Percentiles rank a stretch among this genome's conserved stretches.
Conservation (phyloP, 1,140 invertebrate species). For the Drosophila kepulauana region DNA sequence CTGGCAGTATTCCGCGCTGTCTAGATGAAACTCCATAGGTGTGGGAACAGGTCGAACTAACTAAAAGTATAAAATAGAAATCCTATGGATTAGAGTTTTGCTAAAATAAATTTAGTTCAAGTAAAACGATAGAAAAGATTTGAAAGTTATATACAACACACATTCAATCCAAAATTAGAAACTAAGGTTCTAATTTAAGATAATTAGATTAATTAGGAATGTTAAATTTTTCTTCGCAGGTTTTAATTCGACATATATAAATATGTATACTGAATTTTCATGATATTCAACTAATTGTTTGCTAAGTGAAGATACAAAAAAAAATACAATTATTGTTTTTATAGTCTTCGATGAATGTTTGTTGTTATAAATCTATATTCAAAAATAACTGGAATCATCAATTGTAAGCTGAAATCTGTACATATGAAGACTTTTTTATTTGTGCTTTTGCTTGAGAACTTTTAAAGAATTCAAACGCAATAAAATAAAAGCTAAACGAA, state of each 20-base stretch:
- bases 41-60: conserved; percentile 88
- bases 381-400: no score
- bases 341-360: no score
- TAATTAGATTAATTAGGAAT: background rate
- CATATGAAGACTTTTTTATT: background rate
- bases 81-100: background rate
- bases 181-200: conserved; percentile 5
- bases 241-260: no score
- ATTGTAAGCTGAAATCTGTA: background rate
- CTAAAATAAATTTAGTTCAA: background rate
- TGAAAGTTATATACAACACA: background rate
- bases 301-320: no score
- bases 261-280: no score
- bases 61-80: conserved; percentile 53
- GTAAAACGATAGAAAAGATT: no score
- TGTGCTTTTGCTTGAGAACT: conserved; percentile 8
- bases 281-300: no score
- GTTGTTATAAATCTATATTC: no score
- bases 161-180: background rate
- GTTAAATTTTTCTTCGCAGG: no score
- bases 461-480: conserved; percentile 24
- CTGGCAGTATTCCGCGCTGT: conserved; percentile 98
- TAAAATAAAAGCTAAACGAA: conserved; percentile 16
- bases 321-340: no score
- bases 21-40: conserved; percentile 99